Base-by-base conservation (phyloP, 2,888 invertebrate genomes). In the Linnaemya tessellans region DNA sequence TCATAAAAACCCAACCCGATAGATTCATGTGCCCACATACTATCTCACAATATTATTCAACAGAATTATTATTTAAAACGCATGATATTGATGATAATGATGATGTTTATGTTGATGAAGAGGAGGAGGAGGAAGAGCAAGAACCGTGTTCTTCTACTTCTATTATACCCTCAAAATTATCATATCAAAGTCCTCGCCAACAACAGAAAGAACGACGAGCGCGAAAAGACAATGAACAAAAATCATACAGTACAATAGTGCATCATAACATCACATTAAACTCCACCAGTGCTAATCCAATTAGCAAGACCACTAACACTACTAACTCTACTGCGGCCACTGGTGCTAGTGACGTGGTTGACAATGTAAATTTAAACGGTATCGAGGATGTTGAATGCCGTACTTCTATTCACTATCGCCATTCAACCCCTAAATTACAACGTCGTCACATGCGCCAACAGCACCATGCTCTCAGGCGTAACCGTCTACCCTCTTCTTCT, bases 401-500 rank as follows among this genome's bases (percentile, higher is more conserved):
- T 64, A 65, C 89, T 71, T 88, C 89, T 65, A 88, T 90, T 41
- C 89, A 88, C 67, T 88, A 90, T 87, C 90, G 91, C 0, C 92
- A 92, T 67, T 91, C 91, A 3, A 91, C 91, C 54, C 91, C 91
- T 35, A 87, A 89, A 15, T 78, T 90, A 70, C 88, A 88, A 62
- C 88, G 89, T 70, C 88, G 88, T 46, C 88, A 86, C 20, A 84
- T 64, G 65, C 87, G 84, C 15, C 88, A 86, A 67, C 89, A 87
- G 18, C 30, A 58, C 41, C 88, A 82, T 38, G 90, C 85, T 75
- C 67, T 88, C 60, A 73, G 84, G 22, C 88, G 88, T 65, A 87
- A 86, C 22, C 85, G 87, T 62, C 79, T 80, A 30, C 35, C 74
- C 22, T 81, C 87, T 1, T 64, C 67, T 0, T 77, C 84, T 9